Conservation (phyloP, 1,140 invertebrate genomes). For the Micrasema minimum region DNA sequence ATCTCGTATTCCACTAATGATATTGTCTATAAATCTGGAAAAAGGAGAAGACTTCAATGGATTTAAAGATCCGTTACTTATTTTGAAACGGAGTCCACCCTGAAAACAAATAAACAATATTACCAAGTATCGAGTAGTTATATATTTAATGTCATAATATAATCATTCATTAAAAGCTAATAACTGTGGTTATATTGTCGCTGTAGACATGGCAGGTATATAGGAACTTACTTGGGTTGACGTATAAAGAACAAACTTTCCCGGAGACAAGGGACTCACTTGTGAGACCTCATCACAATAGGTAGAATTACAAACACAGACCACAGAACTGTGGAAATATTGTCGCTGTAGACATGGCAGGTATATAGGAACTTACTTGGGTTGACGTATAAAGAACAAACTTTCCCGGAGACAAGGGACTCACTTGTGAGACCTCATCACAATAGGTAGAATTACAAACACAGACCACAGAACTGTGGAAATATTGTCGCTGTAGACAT, state of each 20-base stretch:
- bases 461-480: conserved; percentile 74
- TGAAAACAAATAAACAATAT: too few relatives aligned
- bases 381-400: conserved; percentile 71
- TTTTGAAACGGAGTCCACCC: too few relatives aligned
- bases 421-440: conserved; percentile 72
- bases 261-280: conserved; percentile 57
- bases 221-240: conserved; percentile 66
- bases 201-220: too few relatives aligned
- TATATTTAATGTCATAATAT: too few relatives aligned
- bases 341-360: conserved; percentile 60
- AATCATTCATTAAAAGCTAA: too few relatives aligned
- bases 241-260: conserved; percentile 69
- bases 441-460: conserved; percentile 88
- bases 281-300: conserved; percentile 82
- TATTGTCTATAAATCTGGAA: too few relatives aligned
- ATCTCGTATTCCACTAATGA: too few relatives aligned
- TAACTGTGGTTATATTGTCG: too few relatives aligned
- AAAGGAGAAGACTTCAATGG: too few relatives aligned
- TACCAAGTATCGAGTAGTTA: too few relatives aligned
- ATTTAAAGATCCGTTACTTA: too few relatives aligned
- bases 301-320: conserved; percentile 87
- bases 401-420: conserved; percentile 58
- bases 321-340: conserved; percentile 67
- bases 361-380: conserved; percentile 62
- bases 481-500: conserved; percentile 63